Evolutionary conservation across 1,140 invertebrate species (phyloP).

Genomic region (Eulimnadia texana): DNA sequence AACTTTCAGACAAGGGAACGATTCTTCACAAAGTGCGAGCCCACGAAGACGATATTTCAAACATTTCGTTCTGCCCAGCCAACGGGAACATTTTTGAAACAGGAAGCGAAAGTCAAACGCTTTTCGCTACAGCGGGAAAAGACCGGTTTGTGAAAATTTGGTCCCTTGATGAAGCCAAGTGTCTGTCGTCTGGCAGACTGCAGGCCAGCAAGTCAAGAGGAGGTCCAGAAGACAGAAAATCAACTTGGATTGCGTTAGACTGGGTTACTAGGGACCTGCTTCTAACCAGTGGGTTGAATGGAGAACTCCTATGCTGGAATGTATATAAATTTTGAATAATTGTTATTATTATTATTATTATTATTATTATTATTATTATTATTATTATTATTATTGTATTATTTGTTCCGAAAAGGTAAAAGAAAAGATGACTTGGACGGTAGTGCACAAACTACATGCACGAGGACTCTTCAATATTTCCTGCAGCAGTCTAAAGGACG

Average conservation of each 20-base stretch:
- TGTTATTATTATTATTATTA: constrained; percentile 6
- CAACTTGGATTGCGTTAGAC: constrained; percentile 32
- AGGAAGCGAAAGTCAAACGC: constrained; percentile 18
- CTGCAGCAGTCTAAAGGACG: neutral
- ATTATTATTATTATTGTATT: neutral
- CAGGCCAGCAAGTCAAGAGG: constrained; percentile 22
- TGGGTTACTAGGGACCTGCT: constrained; percentile 39
- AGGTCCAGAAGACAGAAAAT: constrained; percentile 17
- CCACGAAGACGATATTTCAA: constrained; percentile 50
- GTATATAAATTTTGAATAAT: constrained; percentile 19
- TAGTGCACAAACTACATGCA: constrained; percentile 35
- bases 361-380: neutral
- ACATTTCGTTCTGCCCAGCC: constrained; percentile 31
- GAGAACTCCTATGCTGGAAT: constrained; percentile 39
- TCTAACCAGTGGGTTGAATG: constrained; percentile 32
- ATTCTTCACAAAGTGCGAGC: constrained; percentile 47
- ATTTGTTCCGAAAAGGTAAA: constrained; percentile 8
- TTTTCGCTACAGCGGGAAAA: constrained; percentile 24
- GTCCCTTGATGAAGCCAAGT: constrained; percentile 21
- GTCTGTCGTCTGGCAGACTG: constrained; percentile 20
- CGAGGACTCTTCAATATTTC: constrained; percentile 38
- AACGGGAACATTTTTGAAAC: constrained; percentile 18
- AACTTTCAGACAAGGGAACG: constrained; percentile 34
- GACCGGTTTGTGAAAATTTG: constrained; percentile 26
- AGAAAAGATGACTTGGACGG: constrained; percentile 23